Percentiles rank a stretch among this genome's conserved stretches.
Evolutionary conservation across 2,113 vertebrate species (phyloP).

Genomic region (Hemiscyllium ocellatum): DNA sequence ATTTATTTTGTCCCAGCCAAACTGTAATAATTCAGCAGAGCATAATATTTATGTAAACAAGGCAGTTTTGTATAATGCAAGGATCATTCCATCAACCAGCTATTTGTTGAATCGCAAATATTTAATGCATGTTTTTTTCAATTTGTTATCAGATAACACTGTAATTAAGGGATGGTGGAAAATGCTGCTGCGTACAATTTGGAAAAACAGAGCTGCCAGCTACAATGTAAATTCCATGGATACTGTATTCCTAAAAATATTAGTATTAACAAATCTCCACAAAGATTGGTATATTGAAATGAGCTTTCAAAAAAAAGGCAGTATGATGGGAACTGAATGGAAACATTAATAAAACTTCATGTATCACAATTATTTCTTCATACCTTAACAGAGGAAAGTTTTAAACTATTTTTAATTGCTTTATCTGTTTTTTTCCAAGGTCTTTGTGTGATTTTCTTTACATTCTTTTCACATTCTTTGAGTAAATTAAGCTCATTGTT

Average conservation of each 20-base stretch:
- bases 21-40: not conserved
- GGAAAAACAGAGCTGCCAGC: not conserved
- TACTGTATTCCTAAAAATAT: not conserved
- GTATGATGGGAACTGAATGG: not conserved
- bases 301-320: too few relatives aligned
- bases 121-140: not conserved
- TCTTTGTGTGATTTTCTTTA: not conserved
- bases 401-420: not conserved
- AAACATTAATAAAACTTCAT: not conserved
- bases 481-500: not conserved
- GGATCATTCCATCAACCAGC: not conserved
- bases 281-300: too few relatives aligned
- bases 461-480: not conserved
- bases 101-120: not conserved
- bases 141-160: slow-evolving; percentile 1
- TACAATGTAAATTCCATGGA: not conserved
- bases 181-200: not conserved
- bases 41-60: not conserved
- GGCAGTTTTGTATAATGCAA: not conserved
- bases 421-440: not conserved
- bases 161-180: not conserved
- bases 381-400: not conserved
- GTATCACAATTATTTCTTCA: too few relatives aligned
- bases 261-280: not conserved
- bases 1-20: not conserved